These are phyloP conservation scores for Melanocharis versteri DNA, from an alignment of 2,113 vertebrate genomes.

Conservation along the genomic window DNA sequence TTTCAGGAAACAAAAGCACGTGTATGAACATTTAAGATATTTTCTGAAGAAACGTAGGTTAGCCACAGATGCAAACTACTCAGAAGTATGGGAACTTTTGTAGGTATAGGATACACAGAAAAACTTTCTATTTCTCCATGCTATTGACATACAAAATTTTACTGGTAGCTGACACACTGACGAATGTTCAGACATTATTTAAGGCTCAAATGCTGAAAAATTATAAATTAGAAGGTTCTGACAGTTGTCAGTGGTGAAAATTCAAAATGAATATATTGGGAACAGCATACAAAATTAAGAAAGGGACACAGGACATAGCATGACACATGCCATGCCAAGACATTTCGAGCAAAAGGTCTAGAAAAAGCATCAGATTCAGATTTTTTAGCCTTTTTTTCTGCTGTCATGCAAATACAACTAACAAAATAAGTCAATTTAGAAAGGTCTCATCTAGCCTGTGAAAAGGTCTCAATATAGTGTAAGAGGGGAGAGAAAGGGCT, in stretches of 20 bases:
- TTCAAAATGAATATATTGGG: not conserved
- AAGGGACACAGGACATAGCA: not conserved
- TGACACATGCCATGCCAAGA: not conserved
- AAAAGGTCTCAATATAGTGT: not conserved
- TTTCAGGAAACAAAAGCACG: constrained; percentile 18
- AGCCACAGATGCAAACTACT: not conserved
- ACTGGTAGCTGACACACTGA: not conserved
- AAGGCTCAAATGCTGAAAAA: not conserved
- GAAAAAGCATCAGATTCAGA: not conserved
- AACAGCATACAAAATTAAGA: not conserved
- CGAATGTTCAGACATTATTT: not conserved
- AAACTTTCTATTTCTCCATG: not conserved
- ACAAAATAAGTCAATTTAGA: not conserved
- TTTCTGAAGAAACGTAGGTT: not conserved
- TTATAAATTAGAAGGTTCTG: not conserved
- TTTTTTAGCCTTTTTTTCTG: not conserved
- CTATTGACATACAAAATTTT: not conserved
- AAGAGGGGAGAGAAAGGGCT: not conserved
- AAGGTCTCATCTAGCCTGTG: not conserved
- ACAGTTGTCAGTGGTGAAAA: not conserved
- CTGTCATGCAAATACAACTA: not conserved
- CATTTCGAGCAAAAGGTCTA: not conserved
- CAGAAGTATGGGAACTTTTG: not conserved
- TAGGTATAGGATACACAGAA: not conserved
- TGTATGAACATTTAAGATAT: not conserved